phyloP scores from a whole-genome alignment of 2,888 invertebrate species.

The Chymomyza procnemis region DNA sequence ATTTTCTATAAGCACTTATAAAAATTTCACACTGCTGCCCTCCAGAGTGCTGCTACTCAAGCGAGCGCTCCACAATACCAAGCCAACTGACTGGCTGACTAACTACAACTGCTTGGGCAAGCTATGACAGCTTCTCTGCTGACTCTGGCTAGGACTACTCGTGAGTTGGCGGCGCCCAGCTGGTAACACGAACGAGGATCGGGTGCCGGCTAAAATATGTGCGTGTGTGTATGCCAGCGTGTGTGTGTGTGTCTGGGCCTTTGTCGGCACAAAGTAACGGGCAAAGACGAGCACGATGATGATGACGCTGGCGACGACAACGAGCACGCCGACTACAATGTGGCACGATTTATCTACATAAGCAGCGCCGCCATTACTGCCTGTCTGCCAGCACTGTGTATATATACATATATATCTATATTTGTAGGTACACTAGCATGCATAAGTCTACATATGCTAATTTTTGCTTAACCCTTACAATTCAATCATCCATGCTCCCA shows the following conservation, averaged over 20 bases:
- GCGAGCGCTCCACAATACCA: slow-evolving; percentile 54
- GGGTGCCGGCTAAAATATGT: slow-evolving; percentile 56
- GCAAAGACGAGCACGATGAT: slow-evolving; percentile 1
- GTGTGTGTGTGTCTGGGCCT: slow-evolving; percentile 15
- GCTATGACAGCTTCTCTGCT: slow-evolving; percentile 34
- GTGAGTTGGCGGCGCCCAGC: slow-evolving; percentile 37
- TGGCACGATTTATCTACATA: slow-evolving; percentile 26
- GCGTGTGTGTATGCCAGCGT: slow-evolving; percentile 1
- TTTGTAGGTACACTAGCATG: background rate
- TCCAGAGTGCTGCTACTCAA: slow-evolving; percentile 35
- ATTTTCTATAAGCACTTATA: slow-evolving; percentile 3
- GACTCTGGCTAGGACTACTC: slow-evolving; percentile 30
- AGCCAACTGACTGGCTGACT: slow-evolving; percentile 38
- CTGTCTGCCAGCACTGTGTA: background rate
- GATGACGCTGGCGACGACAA: background rate
- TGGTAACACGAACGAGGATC: slow-evolving; percentile 44
- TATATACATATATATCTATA: slow-evolving; percentile 18
- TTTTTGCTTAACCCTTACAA: too few species aligned
- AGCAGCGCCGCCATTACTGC: background rate
- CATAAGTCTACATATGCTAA: too few species aligned
- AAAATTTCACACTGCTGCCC: slow-evolving; percentile 39
- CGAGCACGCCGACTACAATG: slow-evolving; percentile 13
- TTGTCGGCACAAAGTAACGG: slow-evolving; percentile 38
- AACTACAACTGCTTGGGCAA: slow-evolving; percentile 61
- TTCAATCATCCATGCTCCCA: too few species aligned